Evolutionary conservation across 2,888 invertebrate genomes (phyloP), one percentile per base, ranked within the genome.

Genomic region (Ormyrus thymus): DNA sequence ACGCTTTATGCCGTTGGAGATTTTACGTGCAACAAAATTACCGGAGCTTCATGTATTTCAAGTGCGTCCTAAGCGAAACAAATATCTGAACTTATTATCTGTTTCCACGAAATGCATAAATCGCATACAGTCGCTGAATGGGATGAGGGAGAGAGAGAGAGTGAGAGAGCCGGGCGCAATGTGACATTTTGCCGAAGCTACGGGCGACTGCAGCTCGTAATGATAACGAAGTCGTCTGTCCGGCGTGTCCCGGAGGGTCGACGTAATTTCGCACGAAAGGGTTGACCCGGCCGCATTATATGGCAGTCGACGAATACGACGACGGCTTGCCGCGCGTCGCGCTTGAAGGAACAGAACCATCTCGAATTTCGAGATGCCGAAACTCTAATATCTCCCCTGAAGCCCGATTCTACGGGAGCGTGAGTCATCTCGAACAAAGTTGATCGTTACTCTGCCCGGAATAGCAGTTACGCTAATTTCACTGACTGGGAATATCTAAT

Each of bases 231-330:
- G 81, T 81, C 78, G 75, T 68, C 65, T 73, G 80, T 81, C 81
- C 76, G 70, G 79, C 61, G 66, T 81, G 80, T 83, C 81, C 83
- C 81, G 80, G 80, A 83, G 82, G 85, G 79, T 82, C 84, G 81
- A 78, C 82, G 86, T 85, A 86, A 87, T 87, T 85, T 86, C 84
- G 81, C 82, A 82, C 83, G 84, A 83, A 84, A 83, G 85, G 85
- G 85, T 84, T 83, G 84, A 85, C 84, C 84, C 85, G 13, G 6
- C 43, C 43, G 29, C 51, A 15, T 9, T 29, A 43, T 46, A 73
- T 56, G 15, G 15, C 13, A 29, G 29, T 1, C 43, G 65, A 51
- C 46, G 13, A 50, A 15, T 53, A 48, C 61, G 50, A 56, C 64
- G 65, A 53, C 65, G 55, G 43, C 29, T 29, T 29, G 29, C 29